These are phyloP conservation scores for Morinoia aosen DNA, from an alignment of 2,888 invertebrate species.

Conservation along the genomic window DNA sequence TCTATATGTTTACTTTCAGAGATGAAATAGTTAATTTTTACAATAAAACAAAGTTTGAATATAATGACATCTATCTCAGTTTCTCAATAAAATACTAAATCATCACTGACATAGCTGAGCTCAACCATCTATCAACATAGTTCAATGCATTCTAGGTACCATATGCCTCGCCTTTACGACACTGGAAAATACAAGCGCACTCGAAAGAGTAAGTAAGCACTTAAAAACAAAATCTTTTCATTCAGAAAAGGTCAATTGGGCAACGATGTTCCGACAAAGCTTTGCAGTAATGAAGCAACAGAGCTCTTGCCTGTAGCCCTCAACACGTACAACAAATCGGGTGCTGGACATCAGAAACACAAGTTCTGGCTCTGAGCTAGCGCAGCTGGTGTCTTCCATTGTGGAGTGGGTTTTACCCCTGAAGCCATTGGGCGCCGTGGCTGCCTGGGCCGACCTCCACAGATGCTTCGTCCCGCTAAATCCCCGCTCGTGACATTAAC, in stretches of 20 bases:
- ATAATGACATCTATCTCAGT: no score
- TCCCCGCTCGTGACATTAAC: not conserved
- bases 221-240: not conserved
- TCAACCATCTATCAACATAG: no score
- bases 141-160: no score
- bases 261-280: not conserved
- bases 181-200: no score
- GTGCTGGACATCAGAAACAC: not conserved
- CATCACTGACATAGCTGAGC: no score
- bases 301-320: not conserved
- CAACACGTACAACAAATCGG: not conserved
- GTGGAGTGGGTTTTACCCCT: not conserved
- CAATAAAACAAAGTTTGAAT: no score
- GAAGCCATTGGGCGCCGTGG: not conserved
- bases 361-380: not conserved
- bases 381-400: not conserved
- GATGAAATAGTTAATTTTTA: not conserved
- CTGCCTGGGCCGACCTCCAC: not conserved
- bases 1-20: not conserved
- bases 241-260: not conserved
- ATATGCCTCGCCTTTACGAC: no score
- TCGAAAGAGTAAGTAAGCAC: no score
- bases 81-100: no score
- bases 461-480: not conserved
- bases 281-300: not conserved